Base-by-base conservation (phyloP, 2,888 invertebrate species). In the Tribolium freemani region DNA sequence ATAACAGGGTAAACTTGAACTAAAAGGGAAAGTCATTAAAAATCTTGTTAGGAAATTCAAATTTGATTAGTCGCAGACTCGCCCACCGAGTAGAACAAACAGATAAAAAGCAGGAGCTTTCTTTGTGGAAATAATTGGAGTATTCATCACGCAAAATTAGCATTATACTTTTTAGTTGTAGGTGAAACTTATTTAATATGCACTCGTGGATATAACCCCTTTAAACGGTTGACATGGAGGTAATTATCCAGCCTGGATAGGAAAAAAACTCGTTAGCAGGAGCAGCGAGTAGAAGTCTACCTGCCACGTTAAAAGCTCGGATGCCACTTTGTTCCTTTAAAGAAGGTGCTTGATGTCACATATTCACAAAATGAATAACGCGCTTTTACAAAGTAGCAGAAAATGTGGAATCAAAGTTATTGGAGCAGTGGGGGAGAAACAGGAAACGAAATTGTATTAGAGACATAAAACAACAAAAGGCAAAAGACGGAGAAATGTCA, bases 31-130 rank as follows among this genome's bases (percentile, higher is more conserved):
- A 50, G 54, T 66, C 54, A 66, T 66, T 66, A 66, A 66, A 53
- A 66, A 66, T 44, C 66, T 66, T 26, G 44, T 66, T 66, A 54
- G 44, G 48, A 54, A 66, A 66, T 53, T 66, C 45, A 66, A 66
- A 66, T 66, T 54, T 54, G 54, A 66, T 69, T 60, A 50, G 13
- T 11, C 31, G 50, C 6, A 38, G 38, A 57, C 10, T 31, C 51
- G 48, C 54, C 44, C 21, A 50, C 38, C 10, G 13, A 31, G 38
- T 38, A 68, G 38, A 68, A 30, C 38, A 45, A 69, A 51, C 38
- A 61, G 61, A 61, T 48, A 69, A 60, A 69, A 54, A 6, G 44
- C 20, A n/a, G 13, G 30, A 44, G 61, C 16, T 61, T 68, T 61
- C 63, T 53, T 69, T 69, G 46, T 56, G 45, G 20, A 56, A 63